These are phyloP conservation scores for Galemys pyrenaicus DNA, from an alignment of 2,113 vertebrate genomes.

Conservation along the genomic window DNA sequence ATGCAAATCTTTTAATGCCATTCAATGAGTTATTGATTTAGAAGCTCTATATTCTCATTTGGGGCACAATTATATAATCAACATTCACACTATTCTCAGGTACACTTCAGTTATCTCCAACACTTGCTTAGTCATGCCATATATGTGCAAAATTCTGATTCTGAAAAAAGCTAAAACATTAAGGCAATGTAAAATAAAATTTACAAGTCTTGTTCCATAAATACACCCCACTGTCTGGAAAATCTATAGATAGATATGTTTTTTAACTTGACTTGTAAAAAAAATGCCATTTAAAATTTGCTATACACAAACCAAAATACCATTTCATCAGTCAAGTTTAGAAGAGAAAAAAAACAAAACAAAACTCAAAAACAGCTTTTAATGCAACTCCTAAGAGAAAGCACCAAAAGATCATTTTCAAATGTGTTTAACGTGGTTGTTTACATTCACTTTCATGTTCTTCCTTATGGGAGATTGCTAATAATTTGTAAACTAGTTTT, in stretches of 20 bases:
- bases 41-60: background rate
- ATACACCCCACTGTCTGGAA: background rate
- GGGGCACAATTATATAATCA: background rate
- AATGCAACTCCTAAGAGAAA: background rate
- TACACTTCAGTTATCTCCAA: background rate
- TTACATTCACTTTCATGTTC: background rate
- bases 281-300: background rate
- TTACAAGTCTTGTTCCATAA: background rate
- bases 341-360: background rate
- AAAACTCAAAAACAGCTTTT: background rate
- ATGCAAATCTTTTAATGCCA: background rate
- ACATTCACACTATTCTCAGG: background rate
- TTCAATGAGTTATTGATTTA: background rate
- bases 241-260: background rate
- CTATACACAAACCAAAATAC: background rate
- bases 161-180: background rate
- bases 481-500: constrained; percentile 25
- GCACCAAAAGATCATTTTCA: background rate
- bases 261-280: background rate
- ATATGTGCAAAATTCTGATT: background rate
- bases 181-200: background rate
- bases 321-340: background rate
- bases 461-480: constrained; percentile 28
- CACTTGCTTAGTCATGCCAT: background rate
- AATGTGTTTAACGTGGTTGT: background rate